These are phyloP conservation scores for Muntiacus muntjak DNA, from an alignment of 2,113 vertebrate species.

Conservation along the genomic window DNA sequence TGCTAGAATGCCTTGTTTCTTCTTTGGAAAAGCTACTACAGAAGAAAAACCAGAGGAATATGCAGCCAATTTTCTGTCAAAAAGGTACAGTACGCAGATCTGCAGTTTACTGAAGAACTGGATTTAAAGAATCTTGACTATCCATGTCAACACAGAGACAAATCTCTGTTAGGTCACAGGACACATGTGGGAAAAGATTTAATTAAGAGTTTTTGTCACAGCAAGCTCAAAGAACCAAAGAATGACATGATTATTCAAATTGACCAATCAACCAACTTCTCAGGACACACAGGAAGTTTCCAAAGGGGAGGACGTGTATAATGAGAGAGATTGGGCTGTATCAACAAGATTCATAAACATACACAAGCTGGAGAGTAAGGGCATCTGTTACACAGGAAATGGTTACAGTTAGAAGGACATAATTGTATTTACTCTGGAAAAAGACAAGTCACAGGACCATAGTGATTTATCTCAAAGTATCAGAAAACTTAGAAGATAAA, in stretches of 20 bases:
- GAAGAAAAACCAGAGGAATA: not conserved
- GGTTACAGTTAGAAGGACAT: not conserved
- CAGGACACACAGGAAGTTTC: not conserved
- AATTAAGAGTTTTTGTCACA: not conserved
- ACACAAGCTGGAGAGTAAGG: not conserved
- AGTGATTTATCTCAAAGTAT: not conserved
- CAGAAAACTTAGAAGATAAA: not conserved
- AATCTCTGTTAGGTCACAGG: not conserved
- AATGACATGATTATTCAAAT: not conserved
- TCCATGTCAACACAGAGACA: not conserved
- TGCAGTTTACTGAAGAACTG: not conserved
- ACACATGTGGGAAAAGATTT: not conserved
- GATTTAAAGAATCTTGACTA: not conserved
- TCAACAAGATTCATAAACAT: not conserved
- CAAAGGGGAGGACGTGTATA: not conserved
- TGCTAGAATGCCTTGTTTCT: not conserved
- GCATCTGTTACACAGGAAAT: not conserved
- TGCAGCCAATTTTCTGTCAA: not conserved
- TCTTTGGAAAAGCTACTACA: not conserved
- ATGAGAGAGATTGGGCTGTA: not conserved
- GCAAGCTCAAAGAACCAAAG: slow-evolving; percentile 6
- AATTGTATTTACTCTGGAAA: not conserved
- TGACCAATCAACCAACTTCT: not conserved
- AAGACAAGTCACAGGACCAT: not conserved
- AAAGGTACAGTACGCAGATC: not conserved